Evolutionary conservation across 2,113 vertebrate species (phyloP).

Genomic region (Eleginops maclovinus): DNA sequence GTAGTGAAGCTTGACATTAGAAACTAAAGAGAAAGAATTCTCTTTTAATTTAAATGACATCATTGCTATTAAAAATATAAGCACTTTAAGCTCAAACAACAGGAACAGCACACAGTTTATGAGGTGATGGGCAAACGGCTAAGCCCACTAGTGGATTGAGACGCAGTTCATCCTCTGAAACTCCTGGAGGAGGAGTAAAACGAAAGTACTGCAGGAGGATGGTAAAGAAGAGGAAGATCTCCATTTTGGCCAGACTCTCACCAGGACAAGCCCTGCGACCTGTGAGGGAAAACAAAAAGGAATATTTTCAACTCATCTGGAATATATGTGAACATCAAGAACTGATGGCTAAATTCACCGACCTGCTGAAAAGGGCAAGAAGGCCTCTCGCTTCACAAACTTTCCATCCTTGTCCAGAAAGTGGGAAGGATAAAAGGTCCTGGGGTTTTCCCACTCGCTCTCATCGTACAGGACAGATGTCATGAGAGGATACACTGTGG

Average conservation of each 20-base stretch:
- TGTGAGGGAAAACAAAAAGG: constrained; percentile 29
- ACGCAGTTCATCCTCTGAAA: constrained; percentile 79
- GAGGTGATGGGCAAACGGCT: constrained; percentile 45
- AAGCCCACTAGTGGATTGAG: constrained; percentile 71
- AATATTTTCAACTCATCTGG: fast-evolving
- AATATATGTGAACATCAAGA: fast-evolving
- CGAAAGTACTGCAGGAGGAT: constrained; percentile 82
- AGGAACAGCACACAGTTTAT: constrained; percentile 64
- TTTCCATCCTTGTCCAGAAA: constrained; percentile 64
- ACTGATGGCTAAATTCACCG: background rate
- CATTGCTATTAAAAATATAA: background rate
- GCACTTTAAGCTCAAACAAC: constrained; percentile 1
- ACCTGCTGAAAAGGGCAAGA: constrained; percentile 71
- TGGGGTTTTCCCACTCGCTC: constrained; percentile 54
- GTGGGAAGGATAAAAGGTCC: constrained; percentile 52
- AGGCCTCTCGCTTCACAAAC: constrained; percentile 57
- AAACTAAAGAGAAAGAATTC: no score
- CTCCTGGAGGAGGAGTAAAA: constrained; percentile 78
- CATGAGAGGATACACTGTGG: constrained; percentile 37
- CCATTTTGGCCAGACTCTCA: constrained; percentile 85
- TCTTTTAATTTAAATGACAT: background rate
- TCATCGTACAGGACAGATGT: constrained; percentile 55
- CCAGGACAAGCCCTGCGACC: constrained; percentile 78
- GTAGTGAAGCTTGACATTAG: no score
- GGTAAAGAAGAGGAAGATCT: constrained; percentile 85